Conservation (phyloP, 2,888 invertebrate species). For the Buathra laborator region DNA sequence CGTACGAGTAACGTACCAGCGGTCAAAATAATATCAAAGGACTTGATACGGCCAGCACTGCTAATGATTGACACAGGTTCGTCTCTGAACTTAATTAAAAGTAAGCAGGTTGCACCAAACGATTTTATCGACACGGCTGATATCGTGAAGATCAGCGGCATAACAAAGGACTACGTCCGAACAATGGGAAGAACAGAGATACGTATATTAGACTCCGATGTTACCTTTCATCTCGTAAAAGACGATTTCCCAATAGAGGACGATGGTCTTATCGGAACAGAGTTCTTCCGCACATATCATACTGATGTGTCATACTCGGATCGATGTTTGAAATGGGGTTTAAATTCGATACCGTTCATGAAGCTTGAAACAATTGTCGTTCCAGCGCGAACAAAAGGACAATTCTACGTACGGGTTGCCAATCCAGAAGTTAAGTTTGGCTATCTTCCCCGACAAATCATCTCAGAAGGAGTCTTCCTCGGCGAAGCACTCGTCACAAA, state of each 20-base stretch:
- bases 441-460: constrained; percentile 46
- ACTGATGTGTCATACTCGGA: constrained; percentile 48
- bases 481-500: constrained; percentile 43
- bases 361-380: constrained; percentile 48
- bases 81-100: no score
- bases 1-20: no score
- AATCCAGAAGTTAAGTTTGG: constrained; percentile 52
- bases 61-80: no score
- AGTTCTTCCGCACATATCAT: constrained; percentile 41
- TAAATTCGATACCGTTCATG: constrained; percentile 22
- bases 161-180: no score
- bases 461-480: constrained; percentile 32
- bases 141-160: no score
- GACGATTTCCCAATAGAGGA: constrained; percentile 54
- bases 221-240: not conserved
- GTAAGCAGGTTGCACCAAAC: no score
- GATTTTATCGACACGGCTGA: no score
- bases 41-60: no score
- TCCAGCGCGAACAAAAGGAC: constrained; percentile 34
- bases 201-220: no score
- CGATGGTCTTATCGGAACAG: constrained; percentile 52
- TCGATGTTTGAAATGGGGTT: constrained; percentile 41
- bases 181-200: no score
- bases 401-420: constrained; percentile 43
- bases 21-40: no score